A percentile compares a stretch with the other conserved stretches of the same genome.
Conservation (phyloP, 37 sponge, comb jelly and placozoan species). For the Beroe ovata region DNA sequence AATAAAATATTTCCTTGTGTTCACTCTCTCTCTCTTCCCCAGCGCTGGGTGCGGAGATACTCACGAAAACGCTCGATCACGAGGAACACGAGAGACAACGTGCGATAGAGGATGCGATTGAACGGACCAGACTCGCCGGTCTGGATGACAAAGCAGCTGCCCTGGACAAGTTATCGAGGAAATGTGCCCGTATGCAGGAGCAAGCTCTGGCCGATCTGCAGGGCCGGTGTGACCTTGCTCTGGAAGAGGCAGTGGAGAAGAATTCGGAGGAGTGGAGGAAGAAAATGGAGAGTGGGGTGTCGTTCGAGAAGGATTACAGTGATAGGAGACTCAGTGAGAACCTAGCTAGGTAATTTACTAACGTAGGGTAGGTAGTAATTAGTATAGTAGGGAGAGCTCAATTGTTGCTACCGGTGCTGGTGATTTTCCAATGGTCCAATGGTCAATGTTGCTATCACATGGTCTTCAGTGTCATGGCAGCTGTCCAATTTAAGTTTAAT, state of each 20-base stretch:
- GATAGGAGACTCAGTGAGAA: background rate
- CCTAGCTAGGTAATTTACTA: constrained; percentile 12
- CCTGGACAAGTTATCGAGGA: constrained; percentile 39
- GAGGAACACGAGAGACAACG: constrained; percentile 43
- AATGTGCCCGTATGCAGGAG: constrained; percentile 22
- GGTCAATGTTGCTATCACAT: too few species aligned
- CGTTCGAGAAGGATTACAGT: background rate
- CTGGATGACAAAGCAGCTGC: constrained; percentile 11
- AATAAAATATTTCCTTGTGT: too few species aligned
- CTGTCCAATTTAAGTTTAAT: background rate
- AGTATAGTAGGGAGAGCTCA: too few species aligned
- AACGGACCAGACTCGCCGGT: constrained; percentile 5
- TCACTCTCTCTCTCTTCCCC: too few species aligned
- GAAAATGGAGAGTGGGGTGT: background rate
- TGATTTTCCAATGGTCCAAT: too few species aligned
- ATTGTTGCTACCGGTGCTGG: too few species aligned
- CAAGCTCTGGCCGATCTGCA: constrained; percentile 43
- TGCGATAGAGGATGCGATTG: constrained; percentile 62
- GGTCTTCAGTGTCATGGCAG: background rate
- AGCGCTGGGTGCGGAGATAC: background rate
- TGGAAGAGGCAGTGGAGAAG: constrained; percentile 32
- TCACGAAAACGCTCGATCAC: constrained; percentile 24
- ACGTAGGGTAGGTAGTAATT: too few species aligned
- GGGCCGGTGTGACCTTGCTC: constrained; percentile 51
- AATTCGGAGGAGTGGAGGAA: background rate